These are phyloP conservation scores for Cryptus viduatorius DNA, from an alignment of 2,888 invertebrate species.

Conservation along the genomic window DNA sequence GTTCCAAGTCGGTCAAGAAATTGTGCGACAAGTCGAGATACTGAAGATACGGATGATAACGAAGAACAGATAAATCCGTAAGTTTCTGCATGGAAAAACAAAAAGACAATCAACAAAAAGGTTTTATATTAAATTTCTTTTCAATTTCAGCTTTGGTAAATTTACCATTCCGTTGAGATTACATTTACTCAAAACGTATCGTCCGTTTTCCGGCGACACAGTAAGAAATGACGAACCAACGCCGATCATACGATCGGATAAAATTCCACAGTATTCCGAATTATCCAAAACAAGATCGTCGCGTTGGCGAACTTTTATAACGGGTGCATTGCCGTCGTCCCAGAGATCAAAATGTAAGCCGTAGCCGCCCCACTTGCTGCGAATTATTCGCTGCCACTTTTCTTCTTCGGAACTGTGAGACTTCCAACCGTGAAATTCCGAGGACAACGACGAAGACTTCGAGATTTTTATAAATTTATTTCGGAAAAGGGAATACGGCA, in stretches of 20 bases:
- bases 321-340: slow-evolving; percentile 74
- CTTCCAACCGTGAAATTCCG: slow-evolving; percentile 37
- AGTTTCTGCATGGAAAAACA: slow-evolving; percentile 80
- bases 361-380: slow-evolving; percentile 75
- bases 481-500: not conserved
- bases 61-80: slow-evolving; percentile 86
- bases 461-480: not conserved
- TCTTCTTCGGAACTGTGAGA: slow-evolving; percentile 50
- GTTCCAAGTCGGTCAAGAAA: slow-evolving; percentile 85
- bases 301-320: slow-evolving; percentile 68
- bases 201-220: slow-evolving; percentile 86
- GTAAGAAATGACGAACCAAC: slow-evolving; percentile 86
- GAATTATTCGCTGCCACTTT: slow-evolving; percentile 64
- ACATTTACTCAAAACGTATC: slow-evolving; percentile 87
- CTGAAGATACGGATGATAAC: slow-evolving; percentile 87
- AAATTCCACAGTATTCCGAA: slow-evolving; percentile 83
- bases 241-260: slow-evolving; percentile 86
- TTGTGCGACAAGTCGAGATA: slow-evolving; percentile 88
- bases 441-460: slow-evolving; percentile 47
- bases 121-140: not conserved
- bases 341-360: slow-evolving; percentile 73
- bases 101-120: not conserved
- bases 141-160: not conserved
- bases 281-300: slow-evolving; percentile 62
- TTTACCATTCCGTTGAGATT: slow-evolving; percentile 82